These are phyloP conservation scores for Chloroceryle inda DNA, from an alignment of 2,797 vertebrate genomes.

Conservation along the genomic window DNA sequence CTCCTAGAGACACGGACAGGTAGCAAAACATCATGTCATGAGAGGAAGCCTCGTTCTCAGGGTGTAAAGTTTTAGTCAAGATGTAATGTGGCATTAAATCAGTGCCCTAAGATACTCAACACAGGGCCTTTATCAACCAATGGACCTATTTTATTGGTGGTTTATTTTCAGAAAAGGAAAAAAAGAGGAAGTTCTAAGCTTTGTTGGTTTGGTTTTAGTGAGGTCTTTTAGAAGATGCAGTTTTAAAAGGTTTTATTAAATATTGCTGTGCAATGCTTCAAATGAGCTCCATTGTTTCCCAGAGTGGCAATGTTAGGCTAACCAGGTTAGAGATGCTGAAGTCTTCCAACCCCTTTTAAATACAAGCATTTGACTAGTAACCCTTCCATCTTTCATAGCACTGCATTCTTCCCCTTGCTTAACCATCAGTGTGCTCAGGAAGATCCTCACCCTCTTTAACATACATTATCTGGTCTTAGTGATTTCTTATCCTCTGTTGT, in stretches of 20 bases:
- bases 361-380: background rate
- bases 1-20: background rate
- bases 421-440: background rate
- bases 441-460: background rate
- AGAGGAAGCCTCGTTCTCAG: background rate
- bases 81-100: background rate
- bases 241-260: background rate
- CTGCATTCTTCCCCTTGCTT: background rate
- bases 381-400: background rate
- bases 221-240: background rate
- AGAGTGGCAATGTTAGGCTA: background rate
- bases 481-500: background rate
- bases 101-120: background rate
- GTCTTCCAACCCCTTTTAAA: background rate
- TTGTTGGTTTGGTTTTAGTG: background rate
- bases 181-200: fast-evolving
- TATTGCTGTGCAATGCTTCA: background rate
- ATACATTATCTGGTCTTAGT: background rate
- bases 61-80: background rate
- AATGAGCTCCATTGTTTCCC: background rate
- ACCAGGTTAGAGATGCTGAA: background rate
- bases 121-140: background rate
- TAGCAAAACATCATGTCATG: background rate
- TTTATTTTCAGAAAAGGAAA: background rate
- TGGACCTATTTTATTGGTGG: background rate